Conservation (phyloP, 2,797 vertebrate genomes). For the Todus mexicanus region DNA sequence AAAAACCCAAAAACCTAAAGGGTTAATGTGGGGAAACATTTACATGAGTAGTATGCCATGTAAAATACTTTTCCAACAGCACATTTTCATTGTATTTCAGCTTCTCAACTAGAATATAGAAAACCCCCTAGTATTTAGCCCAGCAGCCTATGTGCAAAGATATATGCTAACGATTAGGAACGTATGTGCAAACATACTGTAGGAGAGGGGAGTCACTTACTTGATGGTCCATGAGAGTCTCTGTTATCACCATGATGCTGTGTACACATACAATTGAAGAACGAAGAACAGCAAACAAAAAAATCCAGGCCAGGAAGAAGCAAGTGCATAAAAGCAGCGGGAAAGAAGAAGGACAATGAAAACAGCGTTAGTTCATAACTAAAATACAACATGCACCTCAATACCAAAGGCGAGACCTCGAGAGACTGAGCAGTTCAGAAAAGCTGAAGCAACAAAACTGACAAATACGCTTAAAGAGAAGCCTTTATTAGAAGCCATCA, state of each 20-base stretch:
- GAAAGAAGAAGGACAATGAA: constrained; percentile 73
- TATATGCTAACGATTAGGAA: background rate
- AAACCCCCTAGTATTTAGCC: background rate
- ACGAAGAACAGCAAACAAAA: constrained; percentile 71
- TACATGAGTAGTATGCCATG: background rate
- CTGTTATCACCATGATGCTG: constrained; percentile 91
- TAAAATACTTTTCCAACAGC: background rate
- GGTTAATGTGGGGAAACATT: background rate
- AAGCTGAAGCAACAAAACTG: constrained; percentile 30
- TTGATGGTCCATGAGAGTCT: constrained; percentile 85
- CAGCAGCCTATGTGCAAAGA: background rate
- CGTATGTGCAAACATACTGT: background rate
- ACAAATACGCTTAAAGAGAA: background rate
- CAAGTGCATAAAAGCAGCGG: constrained; percentile 64
- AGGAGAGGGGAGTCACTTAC: constrained; percentile 83
- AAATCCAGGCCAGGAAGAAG: constrained; percentile 76
- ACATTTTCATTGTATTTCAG: background rate
- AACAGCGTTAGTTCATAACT: constrained; percentile 74
- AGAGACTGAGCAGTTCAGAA: background rate
- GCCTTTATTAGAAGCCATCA: constrained; percentile 3
- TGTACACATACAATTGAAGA: constrained; percentile 71
- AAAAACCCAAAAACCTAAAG: background rate
- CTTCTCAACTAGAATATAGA: background rate
- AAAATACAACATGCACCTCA: constrained; percentile 69
- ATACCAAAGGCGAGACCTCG: background rate